A percentile compares a stretch with the other conserved stretches of the same genome.
These are phyloP conservation scores for Diachasmimorpha longicaudata DNA, from an alignment of 1,140 invertebrate genomes.

Conservation along the genomic window DNA sequence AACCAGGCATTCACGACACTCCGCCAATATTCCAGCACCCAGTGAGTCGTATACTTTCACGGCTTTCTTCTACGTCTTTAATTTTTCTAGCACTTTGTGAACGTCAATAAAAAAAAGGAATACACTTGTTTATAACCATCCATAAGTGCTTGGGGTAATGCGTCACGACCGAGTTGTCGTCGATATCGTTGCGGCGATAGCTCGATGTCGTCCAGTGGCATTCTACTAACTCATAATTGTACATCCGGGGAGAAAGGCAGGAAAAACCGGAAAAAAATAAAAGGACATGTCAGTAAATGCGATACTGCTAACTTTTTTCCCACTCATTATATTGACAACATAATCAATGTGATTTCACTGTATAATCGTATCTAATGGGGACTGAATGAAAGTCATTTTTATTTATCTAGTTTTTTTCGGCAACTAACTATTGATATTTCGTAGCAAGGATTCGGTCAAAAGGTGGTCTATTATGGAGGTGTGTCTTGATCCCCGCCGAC, in stretches of 20 bases:
- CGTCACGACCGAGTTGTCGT: constrained; percentile 3
- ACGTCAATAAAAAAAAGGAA: not conserved
- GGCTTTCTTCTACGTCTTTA: constrained; percentile 44
- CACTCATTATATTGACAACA: not conserved
- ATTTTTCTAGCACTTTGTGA: not conserved
- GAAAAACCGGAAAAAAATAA: constrained; percentile 15
- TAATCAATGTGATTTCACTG: not conserved
- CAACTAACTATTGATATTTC: too few relatives aligned
- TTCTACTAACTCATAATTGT: constrained; percentile 8
- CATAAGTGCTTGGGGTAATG: not conserved
- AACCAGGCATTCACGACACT: not conserved
- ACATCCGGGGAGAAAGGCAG: constrained; percentile 28
- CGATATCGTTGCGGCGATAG: constrained; percentile 7
- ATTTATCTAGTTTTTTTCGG: too few relatives aligned
- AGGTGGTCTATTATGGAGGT: too few relatives aligned
- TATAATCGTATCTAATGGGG: too few relatives aligned
- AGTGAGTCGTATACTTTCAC: constrained; percentile 42
- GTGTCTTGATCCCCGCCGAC: too few relatives aligned
- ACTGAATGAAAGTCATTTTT: too few relatives aligned
- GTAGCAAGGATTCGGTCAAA: too few relatives aligned
- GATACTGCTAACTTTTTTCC: not conserved
- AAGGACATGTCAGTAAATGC: not conserved
- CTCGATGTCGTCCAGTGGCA: not conserved
- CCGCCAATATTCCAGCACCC: not conserved
- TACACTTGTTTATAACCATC: not conserved